Percentiles rank a stretch among this genome's conserved stretches.
These are phyloP conservation scores for Chaetops frenatus DNA, from an alignment of 2,113 vertebrate genomes.

Conservation along the genomic window DNA sequence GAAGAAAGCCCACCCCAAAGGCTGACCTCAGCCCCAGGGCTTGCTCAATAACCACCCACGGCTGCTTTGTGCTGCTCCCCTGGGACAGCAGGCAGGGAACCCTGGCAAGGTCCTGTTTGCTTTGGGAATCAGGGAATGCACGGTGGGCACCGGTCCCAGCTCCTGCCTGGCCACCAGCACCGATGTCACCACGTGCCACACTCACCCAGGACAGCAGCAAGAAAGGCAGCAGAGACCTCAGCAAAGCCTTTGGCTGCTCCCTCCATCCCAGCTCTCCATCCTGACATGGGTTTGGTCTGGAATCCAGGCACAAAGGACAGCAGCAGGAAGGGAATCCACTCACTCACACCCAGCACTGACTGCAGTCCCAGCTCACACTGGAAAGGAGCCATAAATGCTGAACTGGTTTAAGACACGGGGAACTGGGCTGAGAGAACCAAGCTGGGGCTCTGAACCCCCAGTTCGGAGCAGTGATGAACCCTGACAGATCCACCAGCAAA, in stretches of 20 bases:
- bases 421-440: background rate
- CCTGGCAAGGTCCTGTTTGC: background rate
- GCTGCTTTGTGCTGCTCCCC: background rate
- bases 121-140: background rate
- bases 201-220: background rate
- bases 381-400: background rate
- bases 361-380: background rate
- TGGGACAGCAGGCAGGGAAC: background rate
- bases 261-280: background rate
- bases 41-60: background rate
- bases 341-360: no score
- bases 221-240: background rate
- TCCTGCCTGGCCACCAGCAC: background rate
- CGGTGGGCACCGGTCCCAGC: accelerated
- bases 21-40: background rate
- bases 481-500: background rate
- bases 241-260: background rate
- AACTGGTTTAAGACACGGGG: background rate
- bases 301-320: background rate
- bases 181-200: accelerated
- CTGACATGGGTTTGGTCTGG: background rate
- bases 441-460: background rate
- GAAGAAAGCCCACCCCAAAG: background rate
- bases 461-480: accelerated
- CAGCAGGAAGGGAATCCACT: background rate